phyloP scores from a whole-genome alignment of 1,140 invertebrate genomes.

The Doryteuthis pealeii region DNA sequence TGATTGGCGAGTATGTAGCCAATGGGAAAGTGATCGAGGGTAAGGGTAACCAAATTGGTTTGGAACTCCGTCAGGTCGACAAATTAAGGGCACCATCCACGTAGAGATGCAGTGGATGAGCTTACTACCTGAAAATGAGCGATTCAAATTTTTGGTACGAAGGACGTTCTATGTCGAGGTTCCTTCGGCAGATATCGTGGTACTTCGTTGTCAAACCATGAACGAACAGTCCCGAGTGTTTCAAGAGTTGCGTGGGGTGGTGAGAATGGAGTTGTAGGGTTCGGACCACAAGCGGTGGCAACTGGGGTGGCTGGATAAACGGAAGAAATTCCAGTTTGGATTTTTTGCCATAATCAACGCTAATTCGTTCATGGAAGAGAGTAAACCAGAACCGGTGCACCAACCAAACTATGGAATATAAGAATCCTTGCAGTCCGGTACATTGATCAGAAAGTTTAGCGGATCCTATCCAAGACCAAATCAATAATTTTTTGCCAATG shows the following conservation, averaged over 20 bases:
- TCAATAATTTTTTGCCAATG: neutral
- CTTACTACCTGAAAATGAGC: conserved; percentile 41
- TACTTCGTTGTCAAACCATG: too few relatives aligned
- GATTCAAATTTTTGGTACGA: conserved; percentile 46
- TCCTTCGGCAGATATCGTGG: too few relatives aligned
- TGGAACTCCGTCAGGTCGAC: conserved; percentile 72
- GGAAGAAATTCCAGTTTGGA: too few relatives aligned
- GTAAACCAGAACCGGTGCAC: neutral
- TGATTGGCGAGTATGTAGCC: conserved; percentile 46
- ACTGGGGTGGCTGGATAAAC: too few relatives aligned
- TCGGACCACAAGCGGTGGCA: conserved; percentile 14
- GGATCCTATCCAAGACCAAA: conserved; percentile 2
- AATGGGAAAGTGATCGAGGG: conserved; percentile 26
- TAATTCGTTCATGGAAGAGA: neutral
- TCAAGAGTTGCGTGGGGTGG: conserved; percentile 57
- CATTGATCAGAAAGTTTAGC: neutral
- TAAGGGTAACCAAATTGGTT: conserved; percentile 64
- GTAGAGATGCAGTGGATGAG: too few relatives aligned
- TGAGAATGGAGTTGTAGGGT: conserved; percentile 44
- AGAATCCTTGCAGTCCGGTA: neutral
- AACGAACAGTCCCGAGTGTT: conserved; percentile 44
- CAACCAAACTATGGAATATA: conserved; percentile 5
- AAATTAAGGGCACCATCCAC: too few relatives aligned
- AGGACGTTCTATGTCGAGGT: too few relatives aligned
- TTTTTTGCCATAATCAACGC: too few relatives aligned